phyloP scores from a whole-genome alignment of 2,888 invertebrate genomes.

The Eristalis pertinax region DNA sequence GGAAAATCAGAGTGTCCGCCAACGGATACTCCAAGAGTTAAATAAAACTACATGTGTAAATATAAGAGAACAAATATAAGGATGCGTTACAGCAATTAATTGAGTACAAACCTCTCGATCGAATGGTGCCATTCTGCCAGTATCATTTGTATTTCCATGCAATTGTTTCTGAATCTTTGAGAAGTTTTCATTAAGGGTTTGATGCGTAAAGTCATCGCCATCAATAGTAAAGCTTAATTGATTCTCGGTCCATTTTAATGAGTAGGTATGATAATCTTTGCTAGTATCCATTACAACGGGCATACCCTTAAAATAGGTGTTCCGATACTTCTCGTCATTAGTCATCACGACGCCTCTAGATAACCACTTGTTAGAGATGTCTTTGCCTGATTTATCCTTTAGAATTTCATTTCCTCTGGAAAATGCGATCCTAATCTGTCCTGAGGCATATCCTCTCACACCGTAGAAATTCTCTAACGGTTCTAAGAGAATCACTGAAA shows the following conservation, averaged over 20 bases:
- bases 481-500: conserved; percentile 85
- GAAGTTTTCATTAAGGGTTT: conserved; percentile 75
- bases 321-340: conserved; percentile 77
- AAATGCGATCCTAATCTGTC: conserved; percentile 88
- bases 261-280: conserved; percentile 86
- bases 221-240: conserved; percentile 82
- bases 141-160: conserved; percentile 83
- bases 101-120: conserved; percentile 85
- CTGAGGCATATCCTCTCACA: conserved; percentile 83
- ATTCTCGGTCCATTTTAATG: conserved; percentile 84
- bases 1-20: conserved; percentile 89
- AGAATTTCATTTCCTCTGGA: conserved; percentile 85
- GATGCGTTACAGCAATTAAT: not conserved
- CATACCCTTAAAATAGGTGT: conserved; percentile 74
- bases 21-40: conserved; percentile 89
- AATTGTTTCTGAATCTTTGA: conserved; percentile 38
- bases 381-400: conserved; percentile 73
- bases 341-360: conserved; percentile 76
- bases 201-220: conserved; percentile 82
- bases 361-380: conserved; percentile 76
- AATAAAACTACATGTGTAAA: conserved; percentile 85
- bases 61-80: not conserved
- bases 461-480: conserved; percentile 86
- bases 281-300: conserved; percentile 65
- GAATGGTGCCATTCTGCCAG: conserved; percentile 86